Evolutionary conservation across 2,113 vertebrate genomes (phyloP).

Genomic region (Melanerpes aurifrons): DNA sequence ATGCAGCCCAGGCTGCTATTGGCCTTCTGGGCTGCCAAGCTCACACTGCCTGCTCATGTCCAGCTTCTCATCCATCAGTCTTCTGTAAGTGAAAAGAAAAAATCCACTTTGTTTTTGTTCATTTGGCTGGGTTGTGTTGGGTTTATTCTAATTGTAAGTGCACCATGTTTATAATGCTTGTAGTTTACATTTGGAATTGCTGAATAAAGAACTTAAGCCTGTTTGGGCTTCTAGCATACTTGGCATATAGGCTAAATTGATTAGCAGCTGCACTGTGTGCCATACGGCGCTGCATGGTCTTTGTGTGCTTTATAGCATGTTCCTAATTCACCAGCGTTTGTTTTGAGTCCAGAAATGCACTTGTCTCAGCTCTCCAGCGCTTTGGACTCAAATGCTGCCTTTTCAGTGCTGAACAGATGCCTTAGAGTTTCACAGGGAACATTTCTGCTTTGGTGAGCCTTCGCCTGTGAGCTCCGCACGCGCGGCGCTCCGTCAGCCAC

Average conservation of each 20-base stretch:
- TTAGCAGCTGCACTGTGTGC: slow-evolving; percentile 42
- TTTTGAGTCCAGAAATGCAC: slow-evolving; percentile 62
- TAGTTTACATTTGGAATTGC: slow-evolving; percentile 13
- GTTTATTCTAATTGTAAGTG: background rate
- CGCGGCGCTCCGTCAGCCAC: background rate
- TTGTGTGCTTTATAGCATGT: slow-evolving; percentile 53
- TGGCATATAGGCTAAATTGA: slow-evolving; percentile 11
- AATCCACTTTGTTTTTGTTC: background rate
- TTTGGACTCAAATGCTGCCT: slow-evolving; percentile 56
- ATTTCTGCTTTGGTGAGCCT: slow-evolving; percentile 17
- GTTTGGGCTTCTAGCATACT: slow-evolving; percentile 28
- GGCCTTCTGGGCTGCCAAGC: too few species aligned
- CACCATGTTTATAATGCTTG: background rate
- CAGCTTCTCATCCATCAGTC: too few species aligned
- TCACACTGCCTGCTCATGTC: too few species aligned
- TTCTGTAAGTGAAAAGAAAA: slow-evolving; percentile 13
- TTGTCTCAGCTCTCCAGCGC: slow-evolving; percentile 32
- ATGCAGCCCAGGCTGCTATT: too few species aligned
- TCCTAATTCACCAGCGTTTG: slow-evolving; percentile 61
- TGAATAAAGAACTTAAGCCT: slow-evolving; percentile 31
- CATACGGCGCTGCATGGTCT: slow-evolving; percentile 55
- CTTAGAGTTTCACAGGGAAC: slow-evolving; percentile 29
- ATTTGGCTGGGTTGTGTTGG: background rate
- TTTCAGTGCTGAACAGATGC: slow-evolving; percentile 63
- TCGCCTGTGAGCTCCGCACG: background rate